A percentile compares a stretch with the other conserved stretches of the same genome.
These are phyloP conservation scores for Bursaphelenchus okinawaensis DNA, from an alignment of 2,888 invertebrate genomes.

Conservation along the genomic window DNA sequence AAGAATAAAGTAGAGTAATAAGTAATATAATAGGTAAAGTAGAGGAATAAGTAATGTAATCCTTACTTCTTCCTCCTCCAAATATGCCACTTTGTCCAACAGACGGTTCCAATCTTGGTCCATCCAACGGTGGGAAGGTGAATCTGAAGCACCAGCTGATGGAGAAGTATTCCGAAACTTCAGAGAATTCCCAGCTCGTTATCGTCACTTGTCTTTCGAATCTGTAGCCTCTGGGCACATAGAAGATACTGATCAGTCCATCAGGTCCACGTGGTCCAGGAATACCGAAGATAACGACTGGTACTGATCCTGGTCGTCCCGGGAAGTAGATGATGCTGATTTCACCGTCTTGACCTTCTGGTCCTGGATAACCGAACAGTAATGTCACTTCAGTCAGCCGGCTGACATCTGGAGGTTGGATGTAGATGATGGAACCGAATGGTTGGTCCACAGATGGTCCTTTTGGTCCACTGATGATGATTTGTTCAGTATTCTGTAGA, in stretches of 20 bases:
- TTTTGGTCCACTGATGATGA: background rate
- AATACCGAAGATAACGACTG: background rate
- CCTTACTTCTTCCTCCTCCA: background rate
- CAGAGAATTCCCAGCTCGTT: background rate
- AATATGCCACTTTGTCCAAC: background rate
- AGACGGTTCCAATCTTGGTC: too few relatives aligned
- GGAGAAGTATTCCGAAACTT: background rate
- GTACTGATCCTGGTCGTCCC: background rate
- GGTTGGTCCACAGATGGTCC: background rate
- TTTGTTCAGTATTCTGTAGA: background rate
- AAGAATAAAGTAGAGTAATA: too few relatives aligned
- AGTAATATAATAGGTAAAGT: too few relatives aligned
- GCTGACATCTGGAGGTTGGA: background rate
- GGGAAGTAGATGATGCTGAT: background rate
- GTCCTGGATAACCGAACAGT: background rate
- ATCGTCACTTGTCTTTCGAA: background rate
- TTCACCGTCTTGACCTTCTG: background rate
- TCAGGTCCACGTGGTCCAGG: background rate
- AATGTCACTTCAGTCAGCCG: background rate
- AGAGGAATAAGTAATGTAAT: too few relatives aligned
- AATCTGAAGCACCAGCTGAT: background rate
- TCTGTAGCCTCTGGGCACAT: background rate
- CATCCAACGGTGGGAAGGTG: background rate
- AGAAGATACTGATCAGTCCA: background rate
- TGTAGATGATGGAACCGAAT: background rate